Percentiles rank a stretch among this genome's conserved stretches.
Conservation (phyloP, 2,113 vertebrate species). For the Paradoxurus hermaphroditus region DNA sequence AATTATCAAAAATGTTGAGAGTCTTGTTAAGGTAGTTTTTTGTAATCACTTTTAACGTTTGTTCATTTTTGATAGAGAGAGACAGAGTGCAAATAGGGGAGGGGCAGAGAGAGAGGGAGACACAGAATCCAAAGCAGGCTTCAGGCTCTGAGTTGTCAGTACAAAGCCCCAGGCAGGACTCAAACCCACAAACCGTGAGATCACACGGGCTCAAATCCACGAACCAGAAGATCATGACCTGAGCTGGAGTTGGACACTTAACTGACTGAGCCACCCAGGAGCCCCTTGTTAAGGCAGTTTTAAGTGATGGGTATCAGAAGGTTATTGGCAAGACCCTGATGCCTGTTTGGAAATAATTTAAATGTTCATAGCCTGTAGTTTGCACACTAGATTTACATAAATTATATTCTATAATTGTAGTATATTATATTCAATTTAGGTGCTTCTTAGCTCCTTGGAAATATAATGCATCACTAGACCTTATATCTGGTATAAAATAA, state of each 20-base stretch:
- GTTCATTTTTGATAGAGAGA: not conserved
- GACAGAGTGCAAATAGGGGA: not conserved
- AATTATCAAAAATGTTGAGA: slow-evolving; percentile 7
- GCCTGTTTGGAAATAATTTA: slow-evolving; percentile 9
- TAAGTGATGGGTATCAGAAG: not conserved
- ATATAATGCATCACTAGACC: not conserved
- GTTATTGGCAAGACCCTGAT: not conserved
- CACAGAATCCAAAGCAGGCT: not conserved
- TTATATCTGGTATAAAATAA: not conserved
- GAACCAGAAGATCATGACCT: not conserved
- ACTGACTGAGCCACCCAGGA: not conserved
- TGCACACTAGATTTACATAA: not conserved
- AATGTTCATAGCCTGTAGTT: not conserved
- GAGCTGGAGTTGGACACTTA: not conserved
- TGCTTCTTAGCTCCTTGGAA: not conserved
- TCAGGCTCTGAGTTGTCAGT: not conserved
- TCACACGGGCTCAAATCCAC: not conserved
- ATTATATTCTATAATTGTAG: not conserved
- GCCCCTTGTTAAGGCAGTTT: not conserved
- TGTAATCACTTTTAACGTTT: not conserved
- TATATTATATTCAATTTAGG: not conserved
- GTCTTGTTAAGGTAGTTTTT: not conserved
- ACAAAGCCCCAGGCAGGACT: too few relatives aligned
- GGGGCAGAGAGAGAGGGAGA: not conserved
- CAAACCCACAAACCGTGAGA: too few relatives aligned